A percentile compares a stretch with the other conserved stretches of the same genome.
Evolutionary conservation across 2,888 invertebrate genomes (phyloP).

Genomic region (Megamerina dolium): DNA sequence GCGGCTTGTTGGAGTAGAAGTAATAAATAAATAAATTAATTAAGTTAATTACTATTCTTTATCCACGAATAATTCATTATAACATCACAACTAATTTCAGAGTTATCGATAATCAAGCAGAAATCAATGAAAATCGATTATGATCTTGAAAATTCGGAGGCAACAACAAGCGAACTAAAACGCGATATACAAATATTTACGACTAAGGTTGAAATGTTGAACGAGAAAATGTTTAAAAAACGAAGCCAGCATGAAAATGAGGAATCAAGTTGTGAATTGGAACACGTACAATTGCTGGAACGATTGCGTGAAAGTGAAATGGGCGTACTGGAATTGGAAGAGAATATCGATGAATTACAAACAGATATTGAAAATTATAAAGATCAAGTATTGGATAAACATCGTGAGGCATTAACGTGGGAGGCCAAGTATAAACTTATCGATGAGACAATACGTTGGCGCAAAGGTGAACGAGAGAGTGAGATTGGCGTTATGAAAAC

Average conservation of each 20-base stretch:
- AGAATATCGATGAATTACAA: slow-evolving; percentile 60
- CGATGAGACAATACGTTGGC: slow-evolving; percentile 63
- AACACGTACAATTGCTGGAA: slow-evolving; percentile 52
- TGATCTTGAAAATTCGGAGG: slow-evolving; percentile 56
- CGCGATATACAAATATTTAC: slow-evolving; percentile 58
- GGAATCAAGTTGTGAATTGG: slow-evolving; percentile 54
- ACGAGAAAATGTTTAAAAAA: slow-evolving; percentile 55
- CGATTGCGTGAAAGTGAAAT: slow-evolving; percentile 55
- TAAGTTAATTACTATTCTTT: too few relatives aligned
- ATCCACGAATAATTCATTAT: too few relatives aligned
- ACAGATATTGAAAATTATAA: slow-evolving; percentile 57
- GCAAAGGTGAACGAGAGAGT: slow-evolving; percentile 59
- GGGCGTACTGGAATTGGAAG: slow-evolving; percentile 61
- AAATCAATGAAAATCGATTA: slow-evolving; percentile 65
- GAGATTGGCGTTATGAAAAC: slow-evolving; percentile 70
- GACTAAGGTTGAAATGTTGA: slow-evolving; percentile 56
- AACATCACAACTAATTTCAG: too few relatives aligned
- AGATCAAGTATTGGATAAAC: slow-evolving; percentile 57
- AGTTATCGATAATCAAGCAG: slow-evolving; percentile 59
- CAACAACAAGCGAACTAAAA: slow-evolving; percentile 55
- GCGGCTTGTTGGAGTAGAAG: too few relatives aligned
- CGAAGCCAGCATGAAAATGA: slow-evolving; percentile 53
- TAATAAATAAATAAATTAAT: too few relatives aligned
- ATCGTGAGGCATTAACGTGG: slow-evolving; percentile 71
- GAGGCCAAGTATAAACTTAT: slow-evolving; percentile 72